Evolutionary conservation across 2,888 invertebrate genomes (phyloP).

Genomic region (Agrotis puta): DNA sequence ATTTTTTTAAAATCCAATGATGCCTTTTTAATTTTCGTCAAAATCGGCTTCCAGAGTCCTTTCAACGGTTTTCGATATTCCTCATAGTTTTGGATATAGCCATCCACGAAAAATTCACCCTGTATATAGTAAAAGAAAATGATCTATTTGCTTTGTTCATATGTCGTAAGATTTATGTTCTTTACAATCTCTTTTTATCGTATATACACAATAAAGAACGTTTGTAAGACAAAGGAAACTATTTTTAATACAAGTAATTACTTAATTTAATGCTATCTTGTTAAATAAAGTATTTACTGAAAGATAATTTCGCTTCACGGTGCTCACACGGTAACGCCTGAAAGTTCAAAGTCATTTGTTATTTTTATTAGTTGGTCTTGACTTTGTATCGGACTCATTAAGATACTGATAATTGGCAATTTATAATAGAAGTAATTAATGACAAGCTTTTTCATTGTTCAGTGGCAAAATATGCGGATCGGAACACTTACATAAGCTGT

Average conservation of each 20-base stretch:
- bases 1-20: too few relatives aligned
- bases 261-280: constrained; percentile 33
- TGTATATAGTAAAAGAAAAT: too few relatives aligned
- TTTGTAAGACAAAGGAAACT: constrained; percentile 24
- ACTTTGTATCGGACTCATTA: background rate
- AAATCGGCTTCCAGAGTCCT: too few relatives aligned
- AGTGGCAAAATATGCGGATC: background rate
- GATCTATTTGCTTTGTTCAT: background rate
- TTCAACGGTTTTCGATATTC: too few relatives aligned
- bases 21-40: too few relatives aligned
- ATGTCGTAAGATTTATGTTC: too few relatives aligned
- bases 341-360: constrained; percentile 14
- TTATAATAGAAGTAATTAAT: constrained; percentile 1
- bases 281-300: constrained; percentile 22
- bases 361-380: constrained; percentile 13
- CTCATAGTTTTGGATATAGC: too few relatives aligned
- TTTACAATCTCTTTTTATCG: background rate
- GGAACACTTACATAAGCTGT: background rate
- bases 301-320: constrained; percentile 9
- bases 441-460: background rate
- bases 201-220: background rate
- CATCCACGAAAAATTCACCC: too few relatives aligned
- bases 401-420: background rate
- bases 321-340: constrained; percentile 17
- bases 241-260: constrained; percentile 17